These are phyloP conservation scores for Symphodus melops DNA, from an alignment of 2,113 vertebrate genomes.

Conservation along the genomic window DNA sequence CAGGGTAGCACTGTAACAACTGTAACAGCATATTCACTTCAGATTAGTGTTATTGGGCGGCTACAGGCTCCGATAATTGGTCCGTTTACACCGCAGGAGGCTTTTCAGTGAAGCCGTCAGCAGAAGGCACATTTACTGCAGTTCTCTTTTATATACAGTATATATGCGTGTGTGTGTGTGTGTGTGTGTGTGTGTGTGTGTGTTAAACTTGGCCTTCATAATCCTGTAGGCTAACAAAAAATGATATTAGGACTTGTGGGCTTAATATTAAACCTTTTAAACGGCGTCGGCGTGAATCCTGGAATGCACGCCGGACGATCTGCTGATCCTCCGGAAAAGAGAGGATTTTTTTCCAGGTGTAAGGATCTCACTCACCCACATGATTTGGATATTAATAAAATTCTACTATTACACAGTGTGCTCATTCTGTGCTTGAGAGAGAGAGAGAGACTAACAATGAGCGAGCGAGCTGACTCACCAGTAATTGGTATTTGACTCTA, in stretches of 20 bases:
- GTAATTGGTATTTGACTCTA: slow-evolving; percentile 33
- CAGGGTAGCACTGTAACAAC: background rate
- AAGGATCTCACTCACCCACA: background rate
- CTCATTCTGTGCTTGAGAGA: background rate
- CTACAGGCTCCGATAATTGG: slow-evolving; percentile 43
- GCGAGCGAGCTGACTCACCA: slow-evolving; percentile 5
- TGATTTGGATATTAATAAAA: slow-evolving; percentile 15
- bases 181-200: too few relatives aligned
- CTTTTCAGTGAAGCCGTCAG: slow-evolving; percentile 38
- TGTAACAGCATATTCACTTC: background rate
- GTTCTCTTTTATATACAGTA: slow-evolving; percentile 4
- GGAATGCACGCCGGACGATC: slow-evolving; percentile 20
- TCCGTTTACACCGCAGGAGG: slow-evolving; percentile 51
- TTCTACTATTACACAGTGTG: background rate
- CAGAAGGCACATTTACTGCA: slow-evolving; percentile 57
- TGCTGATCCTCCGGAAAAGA: slow-evolving; percentile 24
- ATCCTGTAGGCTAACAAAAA: slow-evolving; percentile 42
- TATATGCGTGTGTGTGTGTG: too few relatives aligned
- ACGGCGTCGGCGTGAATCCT: slow-evolving; percentile 4
- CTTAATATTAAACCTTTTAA: slow-evolving; percentile 8
- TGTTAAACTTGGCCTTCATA: slow-evolving; percentile 23
- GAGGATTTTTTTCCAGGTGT: slow-evolving; percentile 8
- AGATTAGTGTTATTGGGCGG: slow-evolving; percentile 10
- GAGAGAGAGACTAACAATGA: background rate
- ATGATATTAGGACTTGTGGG: slow-evolving; percentile 15